Evolutionary conservation across 2,797 vertebrate genomes (phyloP).

Genomic region (Bradypus variegatus): DNA sequence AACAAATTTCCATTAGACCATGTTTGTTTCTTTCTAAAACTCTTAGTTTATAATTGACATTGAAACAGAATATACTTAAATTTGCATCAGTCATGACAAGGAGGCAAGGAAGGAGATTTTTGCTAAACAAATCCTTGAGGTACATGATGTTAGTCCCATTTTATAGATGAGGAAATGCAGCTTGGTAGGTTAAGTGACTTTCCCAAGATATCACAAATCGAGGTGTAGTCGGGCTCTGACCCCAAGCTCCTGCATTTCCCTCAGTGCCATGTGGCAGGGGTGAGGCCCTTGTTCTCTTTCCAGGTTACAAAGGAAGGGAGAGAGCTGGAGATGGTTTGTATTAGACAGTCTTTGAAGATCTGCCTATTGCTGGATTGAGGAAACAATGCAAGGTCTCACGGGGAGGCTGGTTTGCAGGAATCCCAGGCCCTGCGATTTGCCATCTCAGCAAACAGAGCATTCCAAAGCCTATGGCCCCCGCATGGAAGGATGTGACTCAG

Average conservation of each 20-base stretch:
- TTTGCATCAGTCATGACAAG: background rate
- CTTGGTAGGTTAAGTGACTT: background rate
- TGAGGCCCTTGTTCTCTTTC: background rate
- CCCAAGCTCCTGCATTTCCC: background rate
- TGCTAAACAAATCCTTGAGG: background rate
- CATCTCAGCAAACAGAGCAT: background rate
- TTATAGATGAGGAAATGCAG: too few species aligned
- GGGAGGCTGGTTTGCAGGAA: background rate
- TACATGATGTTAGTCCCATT: too few species aligned
- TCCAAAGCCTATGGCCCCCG: background rate
- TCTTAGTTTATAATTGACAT: background rate
- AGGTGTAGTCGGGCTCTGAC: background rate
- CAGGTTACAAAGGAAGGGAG: background rate
- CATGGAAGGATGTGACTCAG: background rate
- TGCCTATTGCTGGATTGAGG: background rate
- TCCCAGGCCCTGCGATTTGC: background rate
- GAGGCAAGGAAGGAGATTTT: background rate
- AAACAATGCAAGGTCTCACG: background rate
- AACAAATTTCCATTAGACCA: background rate
- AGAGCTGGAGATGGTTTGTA: fast-evolving
- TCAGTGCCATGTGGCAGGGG: background rate
- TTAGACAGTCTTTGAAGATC: background rate
- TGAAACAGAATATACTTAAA: background rate
- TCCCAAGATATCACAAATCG: background rate
- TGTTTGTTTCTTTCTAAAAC: background rate